Base-by-base conservation (phyloP, 1,140 invertebrate genomes). In the Atopsyche davidsoni region DNA sequence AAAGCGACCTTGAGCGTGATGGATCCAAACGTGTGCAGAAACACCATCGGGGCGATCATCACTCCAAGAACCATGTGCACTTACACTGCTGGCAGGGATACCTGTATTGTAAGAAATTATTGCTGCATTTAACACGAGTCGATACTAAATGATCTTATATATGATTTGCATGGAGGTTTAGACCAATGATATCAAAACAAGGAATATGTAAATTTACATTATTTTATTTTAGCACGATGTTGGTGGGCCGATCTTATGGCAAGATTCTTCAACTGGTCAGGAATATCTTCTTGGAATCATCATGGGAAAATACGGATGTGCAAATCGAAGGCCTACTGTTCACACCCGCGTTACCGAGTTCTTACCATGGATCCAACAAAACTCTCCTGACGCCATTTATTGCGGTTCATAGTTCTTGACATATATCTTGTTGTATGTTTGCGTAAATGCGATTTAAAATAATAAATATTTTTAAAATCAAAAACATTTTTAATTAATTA, bases 11-110 rank as follows among this genome's bases (percentile, higher is more conserved):
- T 87, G 1, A 69, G 71, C 13, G 77, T 87, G 0, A 70, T 79
- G 36, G 66, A 64, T 2, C 69, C 75, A 9, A 11, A 46, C 0
- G 39, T 69, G 1, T 87, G 83, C 61, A 51, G 54, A 19, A 40
- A 55, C 21, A 28, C 48, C 1, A 64, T 53, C 1, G 47, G 65
- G 18, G 18, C 53, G 1, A 51, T 54, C 1, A 22, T 68, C 9
- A 72, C 79, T 2, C 61, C 67, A 0, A 53, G 73, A 2, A 80
- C 86, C 64, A 69, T 89, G 19, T 90, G 86, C 62, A 86, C 83
- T 1, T 83, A 75, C 28, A 66, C 71, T 1, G 58, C 64, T 17
- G 73, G 72, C 31, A 81, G 79, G 56, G 83, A 85, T 60, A 67
- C 80, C 2, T 86, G 83, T 62, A 76, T 79, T 66, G 77, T 79